Evolutionary conservation across 2,888 invertebrate species (phyloP), one percentile per base, ranked within the genome.

Genomic region (Harmothoe impar): DNA sequence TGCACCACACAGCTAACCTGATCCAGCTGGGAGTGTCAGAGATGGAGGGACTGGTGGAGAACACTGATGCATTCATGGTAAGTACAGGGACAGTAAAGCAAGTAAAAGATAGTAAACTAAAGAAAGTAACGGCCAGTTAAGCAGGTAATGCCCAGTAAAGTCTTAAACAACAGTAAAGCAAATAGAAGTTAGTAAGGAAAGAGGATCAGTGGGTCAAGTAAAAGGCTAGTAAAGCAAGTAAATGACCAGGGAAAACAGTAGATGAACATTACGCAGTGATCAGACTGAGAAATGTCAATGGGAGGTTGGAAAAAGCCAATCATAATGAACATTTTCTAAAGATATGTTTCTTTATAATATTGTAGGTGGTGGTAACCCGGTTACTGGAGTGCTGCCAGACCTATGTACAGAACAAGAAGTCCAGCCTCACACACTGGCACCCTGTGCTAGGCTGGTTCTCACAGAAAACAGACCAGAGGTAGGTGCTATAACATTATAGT

Each of bases 341-440:
- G 62, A 20, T 77, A 43, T 35, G 31, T 0, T 89, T 29, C 72
- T 91, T 90, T 7, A 90, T 89, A 52, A 62, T 96, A 0, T 29
- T 96, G 33, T 96, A 99, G 98, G 97, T 97, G 94, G 98, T 98
- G 23, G 97, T 98, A 31, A 98, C 98, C 3, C 97, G 97, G 91
- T 97, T 99, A 93, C 96, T 99, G 93, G 98, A 98, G 96, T 97
- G 97, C 92, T 99, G 99, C 96, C 98, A 98, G 94, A 97, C 98
- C 93, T 98, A 98, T 94, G 98, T 99, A n/a, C 97, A 98, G 12
- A 97, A 97, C 94, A 99, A 99, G 96, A 95, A 96, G 91, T 98
- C 98, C 0, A 98, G 98, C 94, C 97, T 99, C 89, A 98, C 98
- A 88, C 98, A 99, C 96, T 99, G 99, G 99, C 99, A 99, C 96